Evolutionary conservation across 2,113 vertebrate species (phyloP), one percentile per base, ranked within the genome.

Genomic region (Festucalex cinctus): DNA sequence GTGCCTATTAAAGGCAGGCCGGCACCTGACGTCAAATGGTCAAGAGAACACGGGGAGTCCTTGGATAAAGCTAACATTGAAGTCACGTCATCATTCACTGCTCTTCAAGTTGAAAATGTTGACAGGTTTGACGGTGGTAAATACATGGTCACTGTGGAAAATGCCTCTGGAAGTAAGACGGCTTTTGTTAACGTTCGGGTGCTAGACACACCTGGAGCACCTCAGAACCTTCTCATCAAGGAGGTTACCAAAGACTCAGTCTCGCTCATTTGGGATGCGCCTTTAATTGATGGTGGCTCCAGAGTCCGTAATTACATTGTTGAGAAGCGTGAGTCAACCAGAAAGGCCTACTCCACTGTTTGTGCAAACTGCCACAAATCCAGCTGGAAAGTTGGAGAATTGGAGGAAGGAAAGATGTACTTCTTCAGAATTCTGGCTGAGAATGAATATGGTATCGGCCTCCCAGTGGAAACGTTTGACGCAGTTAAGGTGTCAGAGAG

Each of bases 1-100:
- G 95, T 99, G 43, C 96, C 97, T n/a, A 94, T 99, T 76, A 98
- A 95, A 87, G 97, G 97, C 75, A 94, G 97, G 89, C 97, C 97
- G 83, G 90, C 91, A 66, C 97, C 97, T 76, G 97, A 99, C 80
- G 92, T 96, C n/a, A 98, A 95, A 88, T 99, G 97, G 97, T 80
- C 94, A 73, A 93, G 95, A 86, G 97, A 96, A 79, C 93, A 95
- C 41, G 96, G 94, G 36, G 94, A 95, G 77, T 93, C 95, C 62
- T 79, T 98, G 77, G 94, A 97, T 59, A 95, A 92, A 90, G 96
- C 96, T 0, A 93, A 76, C 59, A 98, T 98, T 89, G 97, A 99
- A 86, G 93, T 90, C 53, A 97, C 95, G 64, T 86, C 95, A 78
- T 98, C 96, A 65, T 99, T 96, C n/a, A 98, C 96, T 43, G 90